A percentile compares a stretch with the other conserved stretches of the same genome.
These are phyloP conservation scores for Cactoblastis cactorum DNA, from an alignment of 2,888 invertebrate genomes.

Conservation along the genomic window DNA sequence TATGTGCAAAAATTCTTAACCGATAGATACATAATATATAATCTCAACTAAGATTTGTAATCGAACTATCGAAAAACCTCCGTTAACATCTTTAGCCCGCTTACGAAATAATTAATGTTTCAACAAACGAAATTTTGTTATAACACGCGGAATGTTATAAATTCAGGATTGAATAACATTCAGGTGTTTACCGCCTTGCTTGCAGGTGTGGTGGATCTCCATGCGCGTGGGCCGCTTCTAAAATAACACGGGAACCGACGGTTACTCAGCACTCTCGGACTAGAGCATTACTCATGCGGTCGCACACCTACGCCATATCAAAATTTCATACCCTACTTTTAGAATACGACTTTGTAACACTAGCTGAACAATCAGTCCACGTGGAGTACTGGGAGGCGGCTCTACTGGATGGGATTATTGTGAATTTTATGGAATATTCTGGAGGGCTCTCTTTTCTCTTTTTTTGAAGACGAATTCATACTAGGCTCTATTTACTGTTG, in stretches of 20 bases:
- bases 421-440: not conserved
- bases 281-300: slow-evolving; percentile 63
- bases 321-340: slow-evolving; percentile 68
- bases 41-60: too few species aligned
- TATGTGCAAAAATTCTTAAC: too few species aligned
- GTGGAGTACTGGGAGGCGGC: slow-evolving; percentile 12
- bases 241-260: slow-evolving; percentile 65
- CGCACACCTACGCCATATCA: slow-evolving; percentile 71
- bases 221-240: slow-evolving; percentile 64
- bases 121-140: slow-evolving; percentile 19
- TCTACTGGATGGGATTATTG: not conserved
- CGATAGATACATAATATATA: too few species aligned
- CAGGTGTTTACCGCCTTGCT: slow-evolving; percentile 65
- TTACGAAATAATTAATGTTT: not conserved
- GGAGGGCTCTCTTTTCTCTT: not conserved
- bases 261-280: slow-evolving; percentile 61
- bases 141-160: slow-evolving; percentile 36
- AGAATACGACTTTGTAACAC: slow-evolving; percentile 42
- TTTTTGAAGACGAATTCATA: not conserved
- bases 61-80: not conserved
- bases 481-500: too few species aligned
- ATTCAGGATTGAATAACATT: slow-evolving; percentile 59
- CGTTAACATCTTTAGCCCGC: not conserved
- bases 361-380: slow-evolving; percentile 33
- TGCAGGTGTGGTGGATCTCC: slow-evolving; percentile 68